Evolutionary conservation across 1,140 invertebrate genomes (phyloP).

Genomic region (Zeugodacus cucurbitae): DNA sequence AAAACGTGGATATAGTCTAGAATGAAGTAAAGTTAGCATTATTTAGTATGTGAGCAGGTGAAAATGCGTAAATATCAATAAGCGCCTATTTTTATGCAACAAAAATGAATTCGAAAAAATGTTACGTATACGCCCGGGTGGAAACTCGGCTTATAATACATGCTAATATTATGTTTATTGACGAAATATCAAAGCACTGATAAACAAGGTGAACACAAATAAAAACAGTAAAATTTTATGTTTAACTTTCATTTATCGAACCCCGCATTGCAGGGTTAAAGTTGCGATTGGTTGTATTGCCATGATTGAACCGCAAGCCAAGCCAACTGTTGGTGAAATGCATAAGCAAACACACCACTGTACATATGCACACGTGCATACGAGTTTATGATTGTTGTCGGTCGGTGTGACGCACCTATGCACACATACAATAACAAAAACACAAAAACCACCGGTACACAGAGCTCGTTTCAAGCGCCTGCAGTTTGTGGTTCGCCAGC

Average conservation of each 20-base stretch:
- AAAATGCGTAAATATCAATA: not conserved
- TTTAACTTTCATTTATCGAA: not conserved
- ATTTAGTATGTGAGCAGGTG: not conserved
- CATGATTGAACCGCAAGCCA: not conserved
- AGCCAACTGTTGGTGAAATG: constrained; percentile 4
- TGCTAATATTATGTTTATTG: not conserved
- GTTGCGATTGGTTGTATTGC: not conserved
- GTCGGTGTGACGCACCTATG: not conserved
- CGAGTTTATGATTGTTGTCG: not conserved
- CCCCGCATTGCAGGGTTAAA: not conserved
- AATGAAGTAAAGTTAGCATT: not conserved
- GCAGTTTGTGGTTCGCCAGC: not conserved
- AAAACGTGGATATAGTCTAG: no score
- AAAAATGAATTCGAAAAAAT: not conserved
- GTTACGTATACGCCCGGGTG: not conserved
- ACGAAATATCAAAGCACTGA: not conserved
- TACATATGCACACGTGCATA: not conserved
- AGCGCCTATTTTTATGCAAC: not conserved
- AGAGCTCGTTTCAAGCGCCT: not conserved
- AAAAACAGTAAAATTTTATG: not conserved
- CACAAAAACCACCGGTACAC: not conserved
- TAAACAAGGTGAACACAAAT: not conserved
- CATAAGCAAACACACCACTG: not conserved
- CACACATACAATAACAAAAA: not conserved
- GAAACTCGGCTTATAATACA: not conserved